Evolutionary conservation across 2,113 vertebrate species (phyloP).

Genomic region (Osmerus eperlanus): DNA sequence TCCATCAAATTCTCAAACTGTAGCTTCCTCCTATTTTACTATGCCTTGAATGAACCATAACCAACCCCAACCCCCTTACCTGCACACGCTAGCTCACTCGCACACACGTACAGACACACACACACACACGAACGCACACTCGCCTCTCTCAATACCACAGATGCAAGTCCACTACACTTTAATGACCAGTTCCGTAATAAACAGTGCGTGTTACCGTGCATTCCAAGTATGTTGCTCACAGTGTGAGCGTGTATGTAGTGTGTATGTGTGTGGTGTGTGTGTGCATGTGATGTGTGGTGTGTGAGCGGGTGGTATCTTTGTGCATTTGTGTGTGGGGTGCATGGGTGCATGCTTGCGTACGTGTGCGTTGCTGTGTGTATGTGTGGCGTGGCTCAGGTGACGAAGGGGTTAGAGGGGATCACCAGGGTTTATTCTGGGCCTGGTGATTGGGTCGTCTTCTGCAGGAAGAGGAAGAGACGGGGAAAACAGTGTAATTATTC

Average conservation of each 20-base stretch:
- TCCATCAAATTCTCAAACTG: too few relatives aligned
- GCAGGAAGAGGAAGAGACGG: constrained; percentile 2
- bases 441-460: constrained; percentile 26
- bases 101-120: neutral
- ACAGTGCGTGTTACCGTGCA: neutral
- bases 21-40: too few relatives aligned
- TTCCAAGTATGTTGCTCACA: neutral
- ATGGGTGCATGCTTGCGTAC: neutral
- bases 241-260: too few relatives aligned
- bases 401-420: constrained; percentile 11
- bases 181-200: neutral
- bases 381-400: neutral
- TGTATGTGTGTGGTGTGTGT: constrained; percentile 31
- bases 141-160: too few relatives aligned
- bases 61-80: neutral
- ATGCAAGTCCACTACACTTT: too few relatives aligned
- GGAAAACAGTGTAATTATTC: constrained; percentile 46
- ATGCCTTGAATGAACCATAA: too few relatives aligned
- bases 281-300: constrained; percentile 26
- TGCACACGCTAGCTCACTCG: neutral
- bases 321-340: constrained; percentile 13
- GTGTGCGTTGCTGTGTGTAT: neutral
- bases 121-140: neutral
- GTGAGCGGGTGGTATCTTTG: constrained; percentile 6
- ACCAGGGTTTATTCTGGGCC: constrained; percentile 31